Conservation (phyloP, 2,113 vertebrate species). For the Gobiocypris rarus region DNA sequence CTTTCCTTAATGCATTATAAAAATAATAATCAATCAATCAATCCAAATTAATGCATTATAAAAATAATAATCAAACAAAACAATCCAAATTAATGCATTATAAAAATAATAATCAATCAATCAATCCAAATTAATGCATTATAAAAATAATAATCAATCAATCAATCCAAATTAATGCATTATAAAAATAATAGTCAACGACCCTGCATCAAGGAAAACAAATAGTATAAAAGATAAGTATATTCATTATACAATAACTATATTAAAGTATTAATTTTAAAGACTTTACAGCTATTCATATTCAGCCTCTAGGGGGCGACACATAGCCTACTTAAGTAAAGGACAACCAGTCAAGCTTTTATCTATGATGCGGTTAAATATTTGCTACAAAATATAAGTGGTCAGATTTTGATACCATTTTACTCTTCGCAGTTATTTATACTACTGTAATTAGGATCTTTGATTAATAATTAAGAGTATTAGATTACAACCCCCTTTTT, state of each 20-base stretch:
- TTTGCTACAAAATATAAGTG: neutral
- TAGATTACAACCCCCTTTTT: neutral
- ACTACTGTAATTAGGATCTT: neutral
- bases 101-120: no score
- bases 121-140: no score
- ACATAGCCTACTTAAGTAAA: neutral
- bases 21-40: no score
- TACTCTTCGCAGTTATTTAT: no score
- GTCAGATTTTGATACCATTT: neutral
- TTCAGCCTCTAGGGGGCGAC: slow-evolving; percentile 43
- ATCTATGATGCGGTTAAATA: neutral
- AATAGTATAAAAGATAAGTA: slow-evolving; percentile 28
- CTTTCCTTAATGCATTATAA: slow-evolving; percentile 38
- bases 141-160: no score
- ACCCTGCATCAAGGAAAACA: slow-evolving; percentile 64
- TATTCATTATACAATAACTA: neutral
- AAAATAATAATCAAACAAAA: no score
- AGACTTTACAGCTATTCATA: neutral
- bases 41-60: no score
- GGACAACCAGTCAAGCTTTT: neutral
- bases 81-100: no score
- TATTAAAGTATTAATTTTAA: neutral
- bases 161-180: no score
- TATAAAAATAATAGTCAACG: no score
- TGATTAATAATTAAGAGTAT: neutral